Base-by-base conservation (phyloP, 1,140 invertebrate genomes). In the Musca vetustissima region DNA sequence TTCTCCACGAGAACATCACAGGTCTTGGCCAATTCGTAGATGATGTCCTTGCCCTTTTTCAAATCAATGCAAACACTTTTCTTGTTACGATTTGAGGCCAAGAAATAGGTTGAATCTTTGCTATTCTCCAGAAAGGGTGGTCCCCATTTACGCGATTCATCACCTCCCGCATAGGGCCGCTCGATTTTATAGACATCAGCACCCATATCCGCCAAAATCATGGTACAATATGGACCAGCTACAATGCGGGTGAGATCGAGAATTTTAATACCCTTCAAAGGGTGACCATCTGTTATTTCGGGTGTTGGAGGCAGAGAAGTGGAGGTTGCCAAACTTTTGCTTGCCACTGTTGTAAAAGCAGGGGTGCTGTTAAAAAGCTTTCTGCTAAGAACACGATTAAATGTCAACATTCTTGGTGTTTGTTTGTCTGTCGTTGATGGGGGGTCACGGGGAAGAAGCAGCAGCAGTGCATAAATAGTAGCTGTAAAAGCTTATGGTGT, bases 101-200 rank as follows among this genome's bases (percentile, higher is more conserved):
- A 76, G 83, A 96, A 98, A 78, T 98, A 99, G 67, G 89, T 90
- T 22, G 91, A 89, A 75, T 96, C 90, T 19, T 84, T 81, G 22
- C 89, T 90, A 13, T 87, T 87, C 21, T 86, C 79, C 50, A 95
- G 83, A 81, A 95, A 96, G 0, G 97, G 97, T 4, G 97, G 96
- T 0, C 94, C 95, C 95, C 96, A 99, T 61, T 89, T 89, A 50
- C 97, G 85, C 0, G 93, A 89, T 74, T 98, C 96, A 84, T 98
- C 97, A 17, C 78, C 83, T n/a, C 78, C 83, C 6, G 87, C 88
- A 53, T 72, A 68, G 53, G 89, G 90, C 73, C 88, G 87, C 76
- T 96, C 93, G 36, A 96, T 87, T 86, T 99, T 99, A 32, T 98
- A 91, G 2, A 99, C 87, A 80, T 98, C 95, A 2, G 97, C 97